phyloP scores from a whole-genome alignment of 2,888 invertebrate species.

The Entomobrya proxima region DNA sequence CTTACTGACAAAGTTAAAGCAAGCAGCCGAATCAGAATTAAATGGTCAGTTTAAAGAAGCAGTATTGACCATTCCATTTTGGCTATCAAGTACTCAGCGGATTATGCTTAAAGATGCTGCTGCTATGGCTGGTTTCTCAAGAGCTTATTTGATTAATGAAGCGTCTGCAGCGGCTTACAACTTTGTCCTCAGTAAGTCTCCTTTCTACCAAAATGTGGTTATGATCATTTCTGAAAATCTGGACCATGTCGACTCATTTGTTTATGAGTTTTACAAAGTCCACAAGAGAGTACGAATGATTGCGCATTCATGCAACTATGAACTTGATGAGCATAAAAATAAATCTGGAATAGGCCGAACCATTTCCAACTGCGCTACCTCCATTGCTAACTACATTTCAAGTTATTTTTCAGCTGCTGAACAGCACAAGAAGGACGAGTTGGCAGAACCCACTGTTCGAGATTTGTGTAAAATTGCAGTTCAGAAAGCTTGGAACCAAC shows the following conservation, averaged over 20 bases:
- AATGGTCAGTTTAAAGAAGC: not conserved
- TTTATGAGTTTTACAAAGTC: not conserved
- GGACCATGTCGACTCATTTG: not conserved
- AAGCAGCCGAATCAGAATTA: not conserved
- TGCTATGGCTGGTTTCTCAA: not conserved
- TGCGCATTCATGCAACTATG: not conserved
- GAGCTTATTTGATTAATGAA: constrained; percentile 11
- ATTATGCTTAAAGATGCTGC: constrained; percentile 2
- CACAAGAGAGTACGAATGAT: not conserved
- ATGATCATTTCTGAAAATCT: not conserved
- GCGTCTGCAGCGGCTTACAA: constrained; percentile 21
- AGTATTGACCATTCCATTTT: not conserved
- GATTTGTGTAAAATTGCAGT: not conserved
- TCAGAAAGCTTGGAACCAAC: not conserved
- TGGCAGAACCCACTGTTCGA: not conserved
- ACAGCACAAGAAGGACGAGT: not conserved
- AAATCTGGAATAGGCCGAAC: not conserved
- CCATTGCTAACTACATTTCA: too few relatives aligned
- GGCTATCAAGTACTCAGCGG: constrained; percentile 19
- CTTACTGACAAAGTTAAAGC: not conserved
- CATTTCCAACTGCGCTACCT: not conserved
- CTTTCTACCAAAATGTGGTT: not conserved
- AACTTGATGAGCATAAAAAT: not conserved
- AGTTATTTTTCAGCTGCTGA: not conserved
- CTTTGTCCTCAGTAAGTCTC: not conserved